Evolutionary conservation across 2,797 vertebrate species (phyloP).

Genomic region (Meriones psammophilus): DNA sequence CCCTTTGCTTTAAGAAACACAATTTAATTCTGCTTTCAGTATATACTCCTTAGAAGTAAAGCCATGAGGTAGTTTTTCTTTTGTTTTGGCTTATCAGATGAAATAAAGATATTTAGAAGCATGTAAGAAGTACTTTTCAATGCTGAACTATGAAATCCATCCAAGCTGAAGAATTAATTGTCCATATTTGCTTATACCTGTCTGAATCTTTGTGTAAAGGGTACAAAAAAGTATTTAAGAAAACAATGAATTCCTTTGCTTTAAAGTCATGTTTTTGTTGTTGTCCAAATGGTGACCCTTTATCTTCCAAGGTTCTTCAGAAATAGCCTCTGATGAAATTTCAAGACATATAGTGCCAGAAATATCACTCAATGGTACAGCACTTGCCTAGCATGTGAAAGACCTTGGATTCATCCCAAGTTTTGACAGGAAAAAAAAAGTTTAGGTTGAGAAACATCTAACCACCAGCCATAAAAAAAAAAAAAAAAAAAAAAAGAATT

Average conservation of each 20-base stretch:
- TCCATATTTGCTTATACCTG: background rate
- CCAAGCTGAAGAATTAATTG: background rate
- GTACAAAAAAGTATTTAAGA: background rate
- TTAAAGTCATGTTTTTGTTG: conserved; percentile 28
- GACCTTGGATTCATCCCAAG: background rate
- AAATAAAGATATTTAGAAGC: conserved; percentile 2
- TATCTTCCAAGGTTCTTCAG: background rate
- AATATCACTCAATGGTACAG: too few species aligned
- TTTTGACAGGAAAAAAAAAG: background rate
- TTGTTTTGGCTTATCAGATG: background rate
- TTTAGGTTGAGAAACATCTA: background rate
- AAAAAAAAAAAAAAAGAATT: background rate
- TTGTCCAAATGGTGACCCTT: background rate
- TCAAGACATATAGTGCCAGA: background rate
- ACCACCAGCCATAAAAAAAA: background rate
- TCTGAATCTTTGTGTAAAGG: background rate
- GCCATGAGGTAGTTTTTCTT: conserved; percentile 3
- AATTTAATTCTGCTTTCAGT: conserved; percentile 6
- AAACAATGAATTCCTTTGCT: conserved; percentile 18
- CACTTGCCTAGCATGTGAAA: background rate
- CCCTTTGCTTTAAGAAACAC: conserved; percentile 27
- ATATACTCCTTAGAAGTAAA: background rate
- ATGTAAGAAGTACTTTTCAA: conserved; percentile 6
- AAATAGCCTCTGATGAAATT: background rate
- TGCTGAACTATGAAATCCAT: conserved; percentile 17